Evolutionary conservation across 2,113 vertebrate species (phyloP), one percentile per base, ranked within the genome.

Genomic region (Clinocottus analis): DNA sequence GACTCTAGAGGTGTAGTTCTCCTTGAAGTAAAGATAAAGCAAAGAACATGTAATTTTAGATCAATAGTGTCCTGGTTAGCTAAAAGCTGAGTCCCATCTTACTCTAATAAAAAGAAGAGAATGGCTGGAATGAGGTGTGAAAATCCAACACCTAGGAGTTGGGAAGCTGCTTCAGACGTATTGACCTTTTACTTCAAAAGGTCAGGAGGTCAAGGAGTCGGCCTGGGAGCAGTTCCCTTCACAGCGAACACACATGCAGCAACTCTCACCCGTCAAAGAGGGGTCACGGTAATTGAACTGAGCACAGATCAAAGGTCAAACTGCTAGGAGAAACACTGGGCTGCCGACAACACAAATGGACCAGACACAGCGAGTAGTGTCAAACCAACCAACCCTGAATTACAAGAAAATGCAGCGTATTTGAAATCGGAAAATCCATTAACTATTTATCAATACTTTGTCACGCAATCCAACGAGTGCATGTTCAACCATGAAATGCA

Each of bases 191-290:
- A 21, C 29, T 25, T 41, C 3, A 7, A 53, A 21, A 39, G 49
- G 67, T 75, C 35, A 72, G 77, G 72, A 72, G 77, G 82, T 82
- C 72, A 80, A 49, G 37, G 58, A 53, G 84, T 77, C 33, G 16
- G 25, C 33, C 19, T 33, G 11, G 17, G 49, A 79, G 77, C 53
- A 33, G 27, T 61, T 77, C 56, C 53, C 31, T 64, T 47, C 55
- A 14, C 65, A 47, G 69, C 5, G 7, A 53, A 43, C 51, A 80
- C 56, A 65, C 63, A 43, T 4, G 25, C 37, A 51, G 29, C 45
- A 56, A 39, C 39, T 77, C 21, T 73, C 33, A 43, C 33, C 13
- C 33, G 61, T 83, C 41, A 66, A 45, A 87, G 59, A 74, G 70
- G 17, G 75, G 76, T 81, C 74, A 65, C 7, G 65, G 63, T 19